Evolutionary conservation across 2,888 invertebrate species (phyloP).

Genomic region (Coleophora flavipennella): DNA sequence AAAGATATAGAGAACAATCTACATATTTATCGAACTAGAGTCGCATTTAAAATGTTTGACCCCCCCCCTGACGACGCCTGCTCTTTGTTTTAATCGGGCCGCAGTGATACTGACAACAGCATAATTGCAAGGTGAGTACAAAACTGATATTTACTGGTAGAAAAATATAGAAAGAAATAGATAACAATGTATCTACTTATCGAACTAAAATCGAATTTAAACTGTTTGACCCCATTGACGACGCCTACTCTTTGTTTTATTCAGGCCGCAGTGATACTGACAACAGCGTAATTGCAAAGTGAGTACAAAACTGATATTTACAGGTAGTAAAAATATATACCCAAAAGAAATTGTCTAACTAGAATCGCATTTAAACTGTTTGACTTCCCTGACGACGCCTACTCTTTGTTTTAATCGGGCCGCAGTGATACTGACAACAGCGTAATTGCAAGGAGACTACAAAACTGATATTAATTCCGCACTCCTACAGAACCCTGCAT

Average conservation of each 20-base stretch:
- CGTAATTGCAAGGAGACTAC: conserved; percentile 60
- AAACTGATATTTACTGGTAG: conserved; percentile 46
- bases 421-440: conserved; percentile 58
- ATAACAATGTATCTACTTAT: too few species aligned
- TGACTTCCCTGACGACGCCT: too few species aligned
- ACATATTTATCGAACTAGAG: too few species aligned
- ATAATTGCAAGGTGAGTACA: conserved; percentile 61
- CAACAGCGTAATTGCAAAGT: conserved; percentile 56
- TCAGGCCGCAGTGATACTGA: conserved; percentile 53
- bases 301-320: conserved; percentile 62
- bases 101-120: conserved; percentile 59
- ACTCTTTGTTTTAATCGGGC: conserved; percentile 36
- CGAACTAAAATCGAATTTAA: too few species aligned
- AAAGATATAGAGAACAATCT: too few species aligned
- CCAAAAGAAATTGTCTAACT: too few species aligned
- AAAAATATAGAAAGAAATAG: too few species aligned
- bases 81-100: conserved; percentile 35
- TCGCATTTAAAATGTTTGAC: too few species aligned
- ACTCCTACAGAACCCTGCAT: conserved; percentile 36
- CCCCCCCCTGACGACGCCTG: too few species aligned
- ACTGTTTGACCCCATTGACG: too few species aligned
- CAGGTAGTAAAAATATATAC: too few species aligned
- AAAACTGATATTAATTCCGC: conserved; percentile 63
- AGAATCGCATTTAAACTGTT: too few species aligned
- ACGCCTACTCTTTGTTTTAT: conserved; percentile 39